These are phyloP conservation scores for Triplophysa bombifrons DNA, from an alignment of 2,797 vertebrate species.

Conservation along the genomic window DNA sequence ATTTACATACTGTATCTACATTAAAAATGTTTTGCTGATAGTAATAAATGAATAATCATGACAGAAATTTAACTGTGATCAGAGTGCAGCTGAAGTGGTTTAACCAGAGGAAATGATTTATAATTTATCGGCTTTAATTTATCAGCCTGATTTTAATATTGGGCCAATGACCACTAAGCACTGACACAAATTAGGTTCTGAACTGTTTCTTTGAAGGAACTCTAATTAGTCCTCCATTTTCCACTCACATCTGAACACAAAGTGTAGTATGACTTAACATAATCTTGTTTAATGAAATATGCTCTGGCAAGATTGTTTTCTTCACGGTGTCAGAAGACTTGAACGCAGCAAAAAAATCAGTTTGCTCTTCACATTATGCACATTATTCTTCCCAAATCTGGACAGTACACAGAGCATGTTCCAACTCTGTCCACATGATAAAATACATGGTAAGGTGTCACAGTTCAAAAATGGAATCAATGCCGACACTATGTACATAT, in stretches of 20 bases:
- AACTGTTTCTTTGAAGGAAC: conserved; percentile 39
- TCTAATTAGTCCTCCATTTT: conserved; percentile 49
- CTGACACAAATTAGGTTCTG: conserved; percentile 43
- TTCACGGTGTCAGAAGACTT: conserved; percentile 44
- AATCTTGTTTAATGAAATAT: conserved; percentile 50
- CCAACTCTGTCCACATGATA: not conserved
- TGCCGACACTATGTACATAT: conserved; percentile 13
- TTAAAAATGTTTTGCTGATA: too few relatives aligned
- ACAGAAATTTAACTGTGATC: too few relatives aligned
- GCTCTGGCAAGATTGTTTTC: conserved; percentile 48
- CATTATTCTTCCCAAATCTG: conserved; percentile 46
- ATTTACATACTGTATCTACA: too few relatives aligned
- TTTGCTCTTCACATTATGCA: conserved; percentile 47
- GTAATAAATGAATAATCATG: too few relatives aligned
- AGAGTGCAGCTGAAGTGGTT: too few relatives aligned
- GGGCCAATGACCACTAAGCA: not conserved
- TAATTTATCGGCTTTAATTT: too few relatives aligned
- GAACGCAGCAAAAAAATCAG: conserved; percentile 6
- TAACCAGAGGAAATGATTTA: too few relatives aligned
- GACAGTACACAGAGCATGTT: conserved; percentile 5
- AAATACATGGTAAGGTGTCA: conserved; percentile 39
- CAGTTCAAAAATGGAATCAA: conserved; percentile 32
- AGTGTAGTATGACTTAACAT: conserved; percentile 46
- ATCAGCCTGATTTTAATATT: too few relatives aligned
- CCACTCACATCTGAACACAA: conserved; percentile 45